phyloP scores from a whole-genome alignment of 2,113 vertebrate genomes.

The Rhodinocichla rosea region DNA sequence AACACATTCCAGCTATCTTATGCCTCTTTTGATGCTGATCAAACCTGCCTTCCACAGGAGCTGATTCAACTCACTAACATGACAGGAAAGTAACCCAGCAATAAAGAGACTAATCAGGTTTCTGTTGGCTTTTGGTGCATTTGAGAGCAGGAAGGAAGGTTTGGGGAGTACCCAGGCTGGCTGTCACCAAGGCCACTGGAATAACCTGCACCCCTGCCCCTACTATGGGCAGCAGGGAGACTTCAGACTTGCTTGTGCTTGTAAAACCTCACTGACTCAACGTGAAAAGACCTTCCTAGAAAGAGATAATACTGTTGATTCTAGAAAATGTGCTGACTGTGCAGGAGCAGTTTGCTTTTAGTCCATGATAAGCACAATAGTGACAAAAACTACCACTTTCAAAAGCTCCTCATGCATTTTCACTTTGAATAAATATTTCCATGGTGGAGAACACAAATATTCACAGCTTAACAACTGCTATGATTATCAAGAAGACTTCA shows the following conservation, averaged over 20 bases:
- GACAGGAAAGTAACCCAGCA: not conserved
- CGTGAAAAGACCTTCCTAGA: not conserved
- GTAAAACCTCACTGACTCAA: not conserved
- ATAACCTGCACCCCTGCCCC: not conserved
- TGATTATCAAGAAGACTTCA: not conserved
- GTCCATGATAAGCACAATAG: not conserved
- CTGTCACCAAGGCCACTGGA: not conserved
- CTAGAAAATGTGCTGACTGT: not conserved
- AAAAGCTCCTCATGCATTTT: not conserved
- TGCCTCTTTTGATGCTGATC: not conserved
- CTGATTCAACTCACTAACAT: not conserved
- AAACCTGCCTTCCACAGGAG: not conserved
- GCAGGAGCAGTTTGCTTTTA: not conserved
- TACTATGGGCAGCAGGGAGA: not conserved
- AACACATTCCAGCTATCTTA: not conserved
- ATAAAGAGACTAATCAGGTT: not conserved
- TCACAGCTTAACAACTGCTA: not conserved
- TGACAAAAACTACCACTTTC: constrained; percentile 19
- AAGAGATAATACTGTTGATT: not conserved
- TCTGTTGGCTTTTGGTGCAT: not conserved
- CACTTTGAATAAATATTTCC: constrained; percentile 26
- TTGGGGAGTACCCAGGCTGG: not conserved
- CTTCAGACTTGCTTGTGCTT: not conserved
- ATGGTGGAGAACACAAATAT: not conserved
- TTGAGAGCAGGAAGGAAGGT: not conserved